Conservation (phyloP, 1,140 invertebrate genomes). For the Cepaea nemoralis region DNA sequence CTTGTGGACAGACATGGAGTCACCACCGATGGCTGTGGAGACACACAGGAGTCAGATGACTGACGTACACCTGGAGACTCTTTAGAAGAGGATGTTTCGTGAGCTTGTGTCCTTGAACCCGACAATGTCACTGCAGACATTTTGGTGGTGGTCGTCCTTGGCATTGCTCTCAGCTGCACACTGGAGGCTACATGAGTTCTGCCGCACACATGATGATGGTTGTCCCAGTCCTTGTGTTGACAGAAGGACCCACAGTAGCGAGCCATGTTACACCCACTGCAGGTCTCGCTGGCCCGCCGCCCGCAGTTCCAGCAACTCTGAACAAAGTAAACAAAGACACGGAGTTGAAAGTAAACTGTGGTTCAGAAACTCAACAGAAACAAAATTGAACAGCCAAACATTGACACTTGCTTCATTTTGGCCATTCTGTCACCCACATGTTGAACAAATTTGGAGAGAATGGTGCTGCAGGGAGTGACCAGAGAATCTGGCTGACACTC, state of each 20-base stretch:
- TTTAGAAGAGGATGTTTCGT: background rate
- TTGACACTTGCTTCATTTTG: too few relatives aligned
- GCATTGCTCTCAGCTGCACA: constrained; percentile 45
- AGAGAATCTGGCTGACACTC: too few relatives aligned
- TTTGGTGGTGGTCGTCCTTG: constrained; percentile 14
- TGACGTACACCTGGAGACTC: background rate
- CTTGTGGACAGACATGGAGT: background rate
- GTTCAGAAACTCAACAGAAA: too few relatives aligned
- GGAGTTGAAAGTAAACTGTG: too few relatives aligned
- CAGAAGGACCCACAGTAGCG: constrained; percentile 96
- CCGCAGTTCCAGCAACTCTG: constrained; percentile 97
- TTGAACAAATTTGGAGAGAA: too few relatives aligned
- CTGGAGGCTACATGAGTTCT: constrained; percentile 54
- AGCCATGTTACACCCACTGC: constrained; percentile 92
- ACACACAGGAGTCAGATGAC: background rate
- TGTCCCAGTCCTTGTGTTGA: constrained; percentile 96
- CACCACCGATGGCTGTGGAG: background rate
- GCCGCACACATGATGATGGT: constrained; percentile 76
- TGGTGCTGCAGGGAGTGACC: too few relatives aligned
- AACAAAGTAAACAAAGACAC: constrained; percentile 31
- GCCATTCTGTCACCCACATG: too few relatives aligned
- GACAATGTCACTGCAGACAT: background rate
- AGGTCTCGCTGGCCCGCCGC: constrained; percentile 92
- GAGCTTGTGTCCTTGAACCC: background rate
- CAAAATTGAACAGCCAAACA: too few relatives aligned